These are phyloP conservation scores for Lepidochitona cinerea DNA, from an alignment of 2,888 invertebrate species.

Conservation along the genomic window DNA sequence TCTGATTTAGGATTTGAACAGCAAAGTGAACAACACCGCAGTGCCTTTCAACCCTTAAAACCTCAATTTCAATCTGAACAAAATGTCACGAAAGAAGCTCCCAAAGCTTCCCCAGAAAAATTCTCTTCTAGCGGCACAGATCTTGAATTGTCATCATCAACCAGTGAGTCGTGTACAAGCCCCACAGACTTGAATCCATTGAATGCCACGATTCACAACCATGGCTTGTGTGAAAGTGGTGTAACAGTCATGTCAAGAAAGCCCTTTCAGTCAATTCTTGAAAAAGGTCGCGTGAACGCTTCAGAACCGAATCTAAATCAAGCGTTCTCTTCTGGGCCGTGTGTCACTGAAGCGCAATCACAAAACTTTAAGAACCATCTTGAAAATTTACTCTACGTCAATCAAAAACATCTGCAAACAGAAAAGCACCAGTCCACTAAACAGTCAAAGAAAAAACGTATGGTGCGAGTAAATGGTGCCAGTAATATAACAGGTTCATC, in stretches of 20 bases:
- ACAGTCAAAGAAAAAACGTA: not conserved
- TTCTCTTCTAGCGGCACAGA: not conserved
- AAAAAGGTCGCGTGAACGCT: not conserved
- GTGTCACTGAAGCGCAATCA: not conserved
- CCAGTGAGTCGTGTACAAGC: not conserved
- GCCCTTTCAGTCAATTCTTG: not conserved
- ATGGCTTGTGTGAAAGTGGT: not conserved
- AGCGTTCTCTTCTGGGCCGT: not conserved
- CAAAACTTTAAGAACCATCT: not conserved
- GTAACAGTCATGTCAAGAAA: not conserved
- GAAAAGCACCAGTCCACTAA: not conserved
- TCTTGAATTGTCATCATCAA: not conserved
- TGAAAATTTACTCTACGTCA: not conserved
- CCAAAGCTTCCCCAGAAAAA: not conserved
- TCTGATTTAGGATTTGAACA: slow-evolving; percentile 44
- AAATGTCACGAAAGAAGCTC: not conserved
- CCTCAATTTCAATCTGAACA: not conserved
- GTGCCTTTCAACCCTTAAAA: not conserved
- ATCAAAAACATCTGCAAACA: not conserved
- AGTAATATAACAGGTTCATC: not conserved
- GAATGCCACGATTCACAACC: not conserved
- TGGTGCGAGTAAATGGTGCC: not conserved
- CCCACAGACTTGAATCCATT: not conserved
- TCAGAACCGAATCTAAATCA: not conserved
- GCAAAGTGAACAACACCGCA: not conserved